Base-by-base conservation (phyloP, 53 echinoderm and acorn worm species). In the Zoroaster sp. region DNA sequence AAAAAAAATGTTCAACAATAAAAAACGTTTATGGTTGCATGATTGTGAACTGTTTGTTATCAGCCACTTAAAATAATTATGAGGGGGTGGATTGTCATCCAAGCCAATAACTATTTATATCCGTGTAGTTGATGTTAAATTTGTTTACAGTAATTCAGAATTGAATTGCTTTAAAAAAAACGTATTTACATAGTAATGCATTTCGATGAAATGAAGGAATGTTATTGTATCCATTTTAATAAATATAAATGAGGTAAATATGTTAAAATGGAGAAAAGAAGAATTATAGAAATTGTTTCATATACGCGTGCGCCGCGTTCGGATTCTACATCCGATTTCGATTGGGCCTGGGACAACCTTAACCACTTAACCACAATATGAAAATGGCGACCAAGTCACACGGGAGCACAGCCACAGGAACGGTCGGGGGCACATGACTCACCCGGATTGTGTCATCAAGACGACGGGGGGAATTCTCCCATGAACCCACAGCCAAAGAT, bases 371-470 rank as follows among this genome's bases (percentile, higher is more conserved):
- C 5, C 14, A 8, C 28, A 59, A 25, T 59, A 67, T 3, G 51
- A 85, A 85, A 46, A 85, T 82, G 82, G 82, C 82, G 45, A 82
- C 66, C 68, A 18, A 40, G 66, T 66, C 82, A 66, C 39, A 82
- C 67, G 66, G 68, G 40, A 82, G 46, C 45, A 70, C 51, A 41
- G 70, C 36, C 45, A 70, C 51, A 41, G 70, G 10, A 47, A 51
- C 85, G 38, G 85, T 85, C 31, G 69, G 85, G 6, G 85, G 85
- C 47, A 36, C 70, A 47, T 85, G 85, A 85, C 31, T 85, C 85
- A 85, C 44, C 71, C 46, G 37, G 38, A 43, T 70, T 45, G 47
- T 71, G 71, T 71, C 85, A 85, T 71, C 85, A 71, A 71, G 51
- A 35, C 85, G 37, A 20, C 70, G 31, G 55, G 68, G 70, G 85